Evolutionary conservation across 2,113 vertebrate species (phyloP), one percentile per base, ranked within the genome.

Genomic region (Oreochromis tanganicae): DNA sequence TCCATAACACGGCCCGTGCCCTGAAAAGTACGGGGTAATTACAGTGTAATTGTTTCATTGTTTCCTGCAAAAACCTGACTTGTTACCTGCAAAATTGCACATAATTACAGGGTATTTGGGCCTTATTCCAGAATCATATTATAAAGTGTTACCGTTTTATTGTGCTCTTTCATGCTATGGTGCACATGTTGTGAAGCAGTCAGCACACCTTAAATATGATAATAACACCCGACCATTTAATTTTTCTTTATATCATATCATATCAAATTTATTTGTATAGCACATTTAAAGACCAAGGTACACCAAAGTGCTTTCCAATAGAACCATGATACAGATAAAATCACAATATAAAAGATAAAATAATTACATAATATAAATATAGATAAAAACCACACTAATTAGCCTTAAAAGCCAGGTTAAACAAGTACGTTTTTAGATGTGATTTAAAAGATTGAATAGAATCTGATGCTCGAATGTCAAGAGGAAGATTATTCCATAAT

Each of bases 91-190:
- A 54, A 54, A 54, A 54, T 21, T 54, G 52, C 52, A 54, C 52
- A 11, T 1, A 29, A 32, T 17, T 61, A 61, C 27, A 61, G 57
- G 57, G 57, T 17, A 32, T 32, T 61, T 61, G 57, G 0, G 0
- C 57, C 8, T 61, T 17, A 61, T 61, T 61, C 14, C 57, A 17
- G 5, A 8, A 1, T 61, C 27, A 17, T 61, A 17, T 61, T 61
- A 32, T 61, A 17, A 27, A 61, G 14, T 32, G 57, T 61, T 32
- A 0, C 14, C 0, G 0, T 61, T 61, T 61, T 63, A 63, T 34
- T 63, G 16, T 34, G 29, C 5, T 19, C 57, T 34, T 61, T 61
- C 5, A 34, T 61, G 57, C 38, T 66, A 38, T n/a, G 61, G 9
- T 34, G 10, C 34, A 12, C 61, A 66, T n/a, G 34, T 0, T 0